A percentile compares a stretch with the other conserved stretches of the same genome.
Conservation (phyloP, 2,888 invertebrate genomes). For the Drosophila differens region DNA sequence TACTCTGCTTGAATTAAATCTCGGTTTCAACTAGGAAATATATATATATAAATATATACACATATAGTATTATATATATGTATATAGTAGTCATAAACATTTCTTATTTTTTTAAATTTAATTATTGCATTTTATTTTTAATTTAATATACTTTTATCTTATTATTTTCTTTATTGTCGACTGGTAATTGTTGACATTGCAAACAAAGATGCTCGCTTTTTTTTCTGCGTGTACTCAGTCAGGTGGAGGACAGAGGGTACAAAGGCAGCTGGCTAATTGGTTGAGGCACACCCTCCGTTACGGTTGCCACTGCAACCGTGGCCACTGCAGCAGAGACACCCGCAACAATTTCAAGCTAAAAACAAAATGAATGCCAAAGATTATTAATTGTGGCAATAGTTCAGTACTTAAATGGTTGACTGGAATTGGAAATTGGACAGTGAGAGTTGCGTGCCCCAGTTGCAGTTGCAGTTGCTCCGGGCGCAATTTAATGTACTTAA, state of each 20-base stretch:
- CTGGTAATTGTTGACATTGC: background rate
- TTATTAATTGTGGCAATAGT: slow-evolving; percentile 27
- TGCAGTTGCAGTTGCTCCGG: background rate
- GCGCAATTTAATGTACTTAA: background rate
- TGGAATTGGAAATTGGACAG: background rate
- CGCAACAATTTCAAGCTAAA: slow-evolving; percentile 27
- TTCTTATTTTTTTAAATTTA: background rate
- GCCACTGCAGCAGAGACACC: slow-evolving; percentile 16
- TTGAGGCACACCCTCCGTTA: background rate
- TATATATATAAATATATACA: background rate
- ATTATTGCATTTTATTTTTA: background rate
- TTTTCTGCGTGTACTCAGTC: background rate
- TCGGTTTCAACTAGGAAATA: background rate
- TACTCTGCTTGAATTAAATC: background rate
- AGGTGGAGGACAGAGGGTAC: background rate
- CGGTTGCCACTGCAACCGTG: background rate
- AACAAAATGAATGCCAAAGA: slow-evolving; percentile 27
- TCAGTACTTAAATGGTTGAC: background rate
- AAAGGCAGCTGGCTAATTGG: background rate
- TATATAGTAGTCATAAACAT: background rate
- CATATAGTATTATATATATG: background rate
- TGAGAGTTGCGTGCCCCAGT: background rate
- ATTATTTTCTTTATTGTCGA: background rate
- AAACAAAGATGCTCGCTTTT: background rate
- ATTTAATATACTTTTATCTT: background rate